These are phyloP conservation scores for Molossus molossus DNA, from an alignment of 2,797 vertebrate genomes.

Conservation along the genomic window DNA sequence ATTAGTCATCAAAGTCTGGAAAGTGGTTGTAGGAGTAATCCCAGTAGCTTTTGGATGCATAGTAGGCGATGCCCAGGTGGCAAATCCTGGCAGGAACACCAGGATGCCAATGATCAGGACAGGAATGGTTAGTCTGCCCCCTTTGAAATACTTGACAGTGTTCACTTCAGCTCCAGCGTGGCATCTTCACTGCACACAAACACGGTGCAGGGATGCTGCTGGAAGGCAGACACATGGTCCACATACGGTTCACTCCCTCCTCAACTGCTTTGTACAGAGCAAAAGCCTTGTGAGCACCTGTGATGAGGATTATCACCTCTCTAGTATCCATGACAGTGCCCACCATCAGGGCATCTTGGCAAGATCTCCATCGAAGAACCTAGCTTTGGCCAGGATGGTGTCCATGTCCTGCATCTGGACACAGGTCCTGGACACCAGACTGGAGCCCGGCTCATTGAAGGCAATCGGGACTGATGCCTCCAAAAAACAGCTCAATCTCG, in stretches of 20 bases:
- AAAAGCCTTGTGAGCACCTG: background rate
- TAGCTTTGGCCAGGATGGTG: background rate
- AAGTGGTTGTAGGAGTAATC: conserved; percentile 97
- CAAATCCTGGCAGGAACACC: conserved; percentile 95
- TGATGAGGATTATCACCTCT: background rate
- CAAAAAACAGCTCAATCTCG: background rate
- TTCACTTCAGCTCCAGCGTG: background rate
- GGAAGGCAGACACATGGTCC: background rate
- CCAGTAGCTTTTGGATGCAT: conserved; percentile 94
- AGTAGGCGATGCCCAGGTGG: conserved; percentile 95
- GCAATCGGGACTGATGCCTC: background rate
- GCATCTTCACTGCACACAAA: background rate
- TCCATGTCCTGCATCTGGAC: background rate
- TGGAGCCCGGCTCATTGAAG: background rate
- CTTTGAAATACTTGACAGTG: background rate
- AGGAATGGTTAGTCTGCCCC: background rate
- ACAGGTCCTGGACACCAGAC: background rate
- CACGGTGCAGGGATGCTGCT: background rate
- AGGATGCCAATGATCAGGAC: background rate
- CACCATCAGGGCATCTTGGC: background rate
- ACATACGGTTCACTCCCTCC: background rate
- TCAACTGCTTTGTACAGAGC: background rate
- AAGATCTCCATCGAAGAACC: background rate
- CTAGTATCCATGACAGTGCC: background rate
- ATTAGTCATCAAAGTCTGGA: conserved; percentile 96